A percentile compares a stretch with the other conserved stretches of the same genome.
These are phyloP conservation scores for Donacobius atricapilla DNA, from an alignment of 2,113 vertebrate species.

Conservation along the genomic window DNA sequence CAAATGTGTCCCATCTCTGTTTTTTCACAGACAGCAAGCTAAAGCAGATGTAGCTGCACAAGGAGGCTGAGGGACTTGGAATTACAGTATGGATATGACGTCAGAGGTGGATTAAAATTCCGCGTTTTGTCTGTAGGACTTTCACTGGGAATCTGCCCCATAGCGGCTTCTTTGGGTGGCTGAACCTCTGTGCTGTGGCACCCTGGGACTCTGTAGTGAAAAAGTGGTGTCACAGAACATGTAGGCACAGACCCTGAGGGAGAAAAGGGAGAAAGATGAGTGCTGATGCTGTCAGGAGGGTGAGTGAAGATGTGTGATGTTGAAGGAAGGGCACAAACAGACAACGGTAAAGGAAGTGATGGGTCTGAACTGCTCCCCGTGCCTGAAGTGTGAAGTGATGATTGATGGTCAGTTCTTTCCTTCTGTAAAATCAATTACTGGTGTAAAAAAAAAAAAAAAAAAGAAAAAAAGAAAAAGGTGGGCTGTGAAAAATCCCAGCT, in stretches of 20 bases:
- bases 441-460: neutral
- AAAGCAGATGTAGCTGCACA: neutral
- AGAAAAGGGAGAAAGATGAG: neutral
- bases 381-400: neutral
- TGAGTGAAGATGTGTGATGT: neutral
- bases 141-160: neutral
- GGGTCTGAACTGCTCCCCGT: neutral
- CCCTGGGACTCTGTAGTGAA: neutral
- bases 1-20: neutral
- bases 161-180: rapidly evolving
- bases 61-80: neutral
- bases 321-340: neutral
- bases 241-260: neutral
- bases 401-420: neutral
- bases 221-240: neutral
- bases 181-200: neutral
- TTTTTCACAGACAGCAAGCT: neutral
- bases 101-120: neutral
- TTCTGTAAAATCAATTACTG: neutral
- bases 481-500: neutral
- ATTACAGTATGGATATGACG: neutral
- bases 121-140: rapidly evolving
- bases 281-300: neutral
- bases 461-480: too few relatives aligned
- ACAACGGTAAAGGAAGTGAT: neutral